phyloP scores from a whole-genome alignment of 2,113 vertebrate genomes.

The mouse (Mus musculus) region GRCm39 chr3:33580001-33580500 shows the following conservation, averaged over 20 bases:
- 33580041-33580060: not conserved
- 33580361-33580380: not conserved
- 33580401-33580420: not conserved
- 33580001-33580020: not conserved
- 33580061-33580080: not conserved
- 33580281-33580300: not conserved
- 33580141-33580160: not conserved
- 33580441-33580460: not conserved
- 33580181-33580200: not conserved
- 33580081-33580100: not conserved
- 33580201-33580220: not conserved
- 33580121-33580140: not conserved
- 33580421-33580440: constrained; percentile 17
- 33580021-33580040: not conserved
- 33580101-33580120: not conserved
- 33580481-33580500: not conserved
- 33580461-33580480: constrained; percentile 13
- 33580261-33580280: not conserved
- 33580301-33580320: not conserved
- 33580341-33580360: not conserved
- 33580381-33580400: not conserved
- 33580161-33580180: not conserved
- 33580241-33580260: not conserved
- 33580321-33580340: not conserved
- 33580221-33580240: not conserved